Conservation (phyloP, 2,888 invertebrate genomes). For the Hofmannophila pseudospretella region DNA sequence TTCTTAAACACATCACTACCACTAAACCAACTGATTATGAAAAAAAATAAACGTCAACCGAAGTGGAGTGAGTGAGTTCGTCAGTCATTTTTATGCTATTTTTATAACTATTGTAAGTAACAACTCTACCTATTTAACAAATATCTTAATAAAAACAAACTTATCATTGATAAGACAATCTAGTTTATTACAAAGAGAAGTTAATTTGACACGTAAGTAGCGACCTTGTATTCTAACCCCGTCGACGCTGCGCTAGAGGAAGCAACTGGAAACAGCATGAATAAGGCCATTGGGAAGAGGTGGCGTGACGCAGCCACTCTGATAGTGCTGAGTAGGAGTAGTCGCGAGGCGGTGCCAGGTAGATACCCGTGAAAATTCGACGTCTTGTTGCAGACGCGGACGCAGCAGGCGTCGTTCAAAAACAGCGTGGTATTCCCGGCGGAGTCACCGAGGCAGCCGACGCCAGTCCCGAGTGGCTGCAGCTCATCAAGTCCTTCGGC, state of each 20-base stretch:
- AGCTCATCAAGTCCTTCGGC: conserved; percentile 79
- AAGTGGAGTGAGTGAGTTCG: background rate
- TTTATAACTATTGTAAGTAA: conserved; percentile 8
- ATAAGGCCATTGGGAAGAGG: conserved; percentile 64
- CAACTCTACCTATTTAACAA: conserved; percentile 2
- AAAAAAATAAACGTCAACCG: too few species aligned
- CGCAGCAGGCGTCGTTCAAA: conserved; percentile 84
- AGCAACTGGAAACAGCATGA: conserved; percentile 39
- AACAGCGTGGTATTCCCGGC: conserved; percentile 93
- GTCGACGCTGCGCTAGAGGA: conserved; percentile 7
- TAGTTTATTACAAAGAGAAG: conserved; percentile 6
- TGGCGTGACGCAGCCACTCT: conserved; percentile 82
- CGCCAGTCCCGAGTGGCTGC: conserved; percentile 82
- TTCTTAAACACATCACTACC: too few species aligned
- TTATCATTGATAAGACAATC: conserved; percentile 10
- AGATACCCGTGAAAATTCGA: conserved; percentile 68
- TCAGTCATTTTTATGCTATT: conserved; percentile 9
- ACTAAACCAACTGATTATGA: too few species aligned
- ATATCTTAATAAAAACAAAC: conserved; percentile 6
- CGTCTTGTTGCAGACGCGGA: conserved; percentile 80
- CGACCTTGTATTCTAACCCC: conserved; percentile 50
- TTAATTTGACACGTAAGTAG: conserved; percentile 23
- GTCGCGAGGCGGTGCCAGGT: conserved; percentile 41
- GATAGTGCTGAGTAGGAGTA: conserved; percentile 77
- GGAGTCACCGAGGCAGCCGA: conserved; percentile 85